A percentile compares a stretch with the other conserved stretches of the same genome.
Conservation (phyloP, 2,888 invertebrate genomes). For the Eupithecia centaureata region DNA sequence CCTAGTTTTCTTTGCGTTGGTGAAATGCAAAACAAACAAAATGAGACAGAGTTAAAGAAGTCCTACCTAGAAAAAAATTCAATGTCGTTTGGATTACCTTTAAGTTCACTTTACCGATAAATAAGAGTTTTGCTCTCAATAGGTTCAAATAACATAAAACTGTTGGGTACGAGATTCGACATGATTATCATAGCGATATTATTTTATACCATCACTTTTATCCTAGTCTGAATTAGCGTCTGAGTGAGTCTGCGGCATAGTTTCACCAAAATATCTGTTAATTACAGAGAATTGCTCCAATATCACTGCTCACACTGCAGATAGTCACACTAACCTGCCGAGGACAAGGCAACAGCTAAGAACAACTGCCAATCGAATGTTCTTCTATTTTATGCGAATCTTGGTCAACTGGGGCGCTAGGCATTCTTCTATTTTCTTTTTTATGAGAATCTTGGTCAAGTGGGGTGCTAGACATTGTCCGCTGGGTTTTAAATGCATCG, state of each 20-base stretch:
- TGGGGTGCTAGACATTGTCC: constrained; percentile 74
- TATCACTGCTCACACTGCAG: background rate
- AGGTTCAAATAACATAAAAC: background rate
- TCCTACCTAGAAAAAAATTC: background rate
- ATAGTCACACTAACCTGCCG: background rate
- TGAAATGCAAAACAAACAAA: too few species aligned
- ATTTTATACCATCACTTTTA: background rate
- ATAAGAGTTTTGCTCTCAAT: background rate
- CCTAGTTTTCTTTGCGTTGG: too few species aligned
- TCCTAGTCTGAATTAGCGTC: background rate
- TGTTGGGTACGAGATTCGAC: background rate
- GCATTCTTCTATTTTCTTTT: constrained; percentile 71
- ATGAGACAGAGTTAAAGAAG: background rate
- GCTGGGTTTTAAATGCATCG: constrained; percentile 94
- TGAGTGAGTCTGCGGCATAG: background rate
- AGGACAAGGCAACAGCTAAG: background rate
- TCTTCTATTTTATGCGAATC: background rate
- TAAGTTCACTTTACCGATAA: background rate
- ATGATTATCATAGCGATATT: background rate
- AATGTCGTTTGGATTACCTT: background rate
- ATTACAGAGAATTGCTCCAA: background rate
- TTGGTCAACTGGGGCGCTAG: background rate
- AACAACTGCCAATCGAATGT: background rate
- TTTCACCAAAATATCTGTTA: background rate
- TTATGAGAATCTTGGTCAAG: background rate